Evolutionary conservation across 2,888 invertebrate genomes (phyloP), one percentile per base, ranked within the genome.

Genomic region (Drosophila recens): DNA sequence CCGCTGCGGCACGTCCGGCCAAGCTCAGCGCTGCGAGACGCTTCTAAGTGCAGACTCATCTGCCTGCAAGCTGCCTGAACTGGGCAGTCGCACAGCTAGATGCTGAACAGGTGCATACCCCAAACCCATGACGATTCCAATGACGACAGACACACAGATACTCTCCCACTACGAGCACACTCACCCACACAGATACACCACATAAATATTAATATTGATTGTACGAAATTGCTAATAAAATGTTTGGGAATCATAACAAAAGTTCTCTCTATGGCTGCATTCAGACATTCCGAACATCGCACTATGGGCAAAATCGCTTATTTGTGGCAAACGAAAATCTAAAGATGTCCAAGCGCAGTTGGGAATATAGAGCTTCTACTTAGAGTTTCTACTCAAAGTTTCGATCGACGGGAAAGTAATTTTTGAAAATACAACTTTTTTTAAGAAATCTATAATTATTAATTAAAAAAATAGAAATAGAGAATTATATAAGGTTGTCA

Each of bases 1-100:
- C 82, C 23, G 57, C 71, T 15, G 85, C 63, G 23, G 73, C 72
- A 13, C 83, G 87, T 45, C 84, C 86, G 15, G 88, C 88, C 59
- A 88, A 87, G 57, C 71, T 88, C 8, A 79, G 69, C 58, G 72
- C 71, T 13, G 72, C 27, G 23, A 67, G 79, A 66, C 83, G 77
- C 34, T 53, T 74, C 72, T 83, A 75, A 56, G 40, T 9, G 23
- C 36, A 5, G 43, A 43, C 3, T 56, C 48, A 63, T 73, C 70
- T 76, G 65, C 56, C 33, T 48, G 13, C 65, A 42, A 56, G 51
- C 75, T 75, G 74, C 68, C 45, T 20, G 2, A 13, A 4, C 53
- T 34, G 45, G 57, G 59, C 70, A 78, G 75, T 67, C 46, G 69
- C 48, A 51, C 17, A 34, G 53, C 27, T 62, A 86, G 71, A 67